Evolutionary conservation across 2,797 vertebrate genomes (phyloP).

Genomic region (Mionectes olivaceus): DNA sequence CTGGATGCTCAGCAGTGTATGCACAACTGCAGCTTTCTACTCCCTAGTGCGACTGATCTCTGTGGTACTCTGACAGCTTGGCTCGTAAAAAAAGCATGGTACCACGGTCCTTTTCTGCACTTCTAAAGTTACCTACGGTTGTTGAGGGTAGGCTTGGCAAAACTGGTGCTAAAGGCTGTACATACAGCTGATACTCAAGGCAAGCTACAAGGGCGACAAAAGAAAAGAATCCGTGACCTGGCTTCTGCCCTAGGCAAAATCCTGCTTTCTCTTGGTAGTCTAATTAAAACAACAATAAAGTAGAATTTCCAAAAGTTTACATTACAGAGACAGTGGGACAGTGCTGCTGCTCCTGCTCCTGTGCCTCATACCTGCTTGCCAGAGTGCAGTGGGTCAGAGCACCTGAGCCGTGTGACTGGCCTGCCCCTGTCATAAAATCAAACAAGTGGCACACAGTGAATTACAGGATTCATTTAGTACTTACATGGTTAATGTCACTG

Average conservation of each 20-base stretch:
- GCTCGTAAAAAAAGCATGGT: fast-evolving
- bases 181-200: fast-evolving
- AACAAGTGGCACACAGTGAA: background rate
- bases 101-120: background rate
- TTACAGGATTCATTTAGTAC: background rate
- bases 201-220: background rate
- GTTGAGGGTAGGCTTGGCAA: background rate
- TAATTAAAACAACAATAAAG: background rate
- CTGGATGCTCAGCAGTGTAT: fast-evolving
- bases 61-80: background rate
- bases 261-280: background rate
- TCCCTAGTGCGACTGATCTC: background rate
- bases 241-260: background rate
- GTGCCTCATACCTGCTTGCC: background rate
- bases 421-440: background rate
- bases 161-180: background rate
- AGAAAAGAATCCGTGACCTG: background rate
- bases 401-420: fast-evolving
- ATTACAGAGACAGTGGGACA: background rate
- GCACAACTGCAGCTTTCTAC: background rate
- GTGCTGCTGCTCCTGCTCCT: background rate
- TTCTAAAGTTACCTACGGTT: background rate
- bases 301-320: background rate
- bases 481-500: background rate
- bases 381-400: background rate